Evolutionary conservation across 2,888 invertebrate genomes (phyloP).

Genomic region (Acleris laterana): DNA sequence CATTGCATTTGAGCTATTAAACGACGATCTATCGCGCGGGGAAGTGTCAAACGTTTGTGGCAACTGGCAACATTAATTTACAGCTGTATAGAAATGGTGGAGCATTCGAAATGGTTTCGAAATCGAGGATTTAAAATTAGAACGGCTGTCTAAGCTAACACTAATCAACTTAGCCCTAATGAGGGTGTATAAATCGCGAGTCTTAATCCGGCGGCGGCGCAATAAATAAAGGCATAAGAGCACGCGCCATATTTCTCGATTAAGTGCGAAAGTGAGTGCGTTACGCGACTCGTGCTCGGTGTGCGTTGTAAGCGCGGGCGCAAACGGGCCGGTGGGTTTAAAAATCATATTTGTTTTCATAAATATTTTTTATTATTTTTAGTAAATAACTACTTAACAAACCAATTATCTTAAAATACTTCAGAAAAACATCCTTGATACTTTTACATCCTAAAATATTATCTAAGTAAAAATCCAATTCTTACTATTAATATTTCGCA

Average conservation of each 20-base stretch:
- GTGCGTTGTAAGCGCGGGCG: slow-evolving; percentile 19
- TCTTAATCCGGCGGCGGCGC: slow-evolving; percentile 73
- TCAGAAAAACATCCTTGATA: no score
- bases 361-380: no score
- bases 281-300: slow-evolving; percentile 39
- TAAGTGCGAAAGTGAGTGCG: slow-evolving; percentile 78
- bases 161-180: slow-evolving; percentile 81
- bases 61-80: not conserved
- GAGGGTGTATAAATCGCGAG: slow-evolving; percentile 78
- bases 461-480: no score
- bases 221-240: slow-evolving; percentile 82
- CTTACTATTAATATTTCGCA: no score
- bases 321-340: not conserved
- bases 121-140: slow-evolving; percentile 17
- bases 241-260: slow-evolving; percentile 83
- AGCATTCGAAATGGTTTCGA: not conserved
- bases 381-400: no score
- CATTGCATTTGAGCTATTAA: slow-evolving; percentile 11
- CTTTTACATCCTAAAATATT: no score
- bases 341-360: not conserved
- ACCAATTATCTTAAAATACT: no score
- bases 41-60: slow-evolving; percentile 4
- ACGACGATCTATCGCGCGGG: not conserved
- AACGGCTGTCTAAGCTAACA: slow-evolving; percentile 50
- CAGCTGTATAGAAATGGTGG: not conserved